Conservation (phyloP, 2,888 invertebrate species). For the Hecatera dysodea region DNA sequence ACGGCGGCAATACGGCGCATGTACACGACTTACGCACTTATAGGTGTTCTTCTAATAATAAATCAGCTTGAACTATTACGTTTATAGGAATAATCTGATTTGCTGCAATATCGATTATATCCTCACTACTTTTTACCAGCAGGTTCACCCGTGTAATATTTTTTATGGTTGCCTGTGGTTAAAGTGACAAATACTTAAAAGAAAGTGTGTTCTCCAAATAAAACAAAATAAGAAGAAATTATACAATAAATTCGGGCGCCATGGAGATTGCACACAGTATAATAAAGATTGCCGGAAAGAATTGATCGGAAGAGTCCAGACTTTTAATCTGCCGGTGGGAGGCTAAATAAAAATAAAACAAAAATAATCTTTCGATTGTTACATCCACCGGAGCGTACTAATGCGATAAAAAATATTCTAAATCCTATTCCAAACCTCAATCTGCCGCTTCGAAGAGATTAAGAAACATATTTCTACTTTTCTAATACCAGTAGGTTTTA, state of each 20-base stretch:
- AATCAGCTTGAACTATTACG: conserved; percentile 1
- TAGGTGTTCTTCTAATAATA: conserved; percentile 39
- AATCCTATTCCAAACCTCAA: not conserved
- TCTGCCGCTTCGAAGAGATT: not conserved
- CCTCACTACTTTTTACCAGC: not conserved
- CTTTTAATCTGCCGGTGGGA: too few species aligned
- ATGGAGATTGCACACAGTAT: too few species aligned
- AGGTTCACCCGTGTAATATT: not conserved
- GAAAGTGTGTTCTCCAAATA: too few species aligned
- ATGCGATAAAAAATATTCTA: not conserved
- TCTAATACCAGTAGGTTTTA: not conserved
- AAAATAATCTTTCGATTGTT: not conserved
- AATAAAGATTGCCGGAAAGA: too few species aligned
- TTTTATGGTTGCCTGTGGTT: too few species aligned
- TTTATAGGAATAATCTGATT: conserved; percentile 44
- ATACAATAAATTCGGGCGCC: too few species aligned
- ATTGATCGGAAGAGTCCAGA: too few species aligned
- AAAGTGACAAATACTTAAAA: too few species aligned
- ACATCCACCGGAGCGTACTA: not conserved
- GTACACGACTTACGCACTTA: not conserved
- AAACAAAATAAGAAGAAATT: too few species aligned
- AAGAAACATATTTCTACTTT: too few species aligned
- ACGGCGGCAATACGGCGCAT: not conserved
- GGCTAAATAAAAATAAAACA: too few species aligned
- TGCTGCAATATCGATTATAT: conserved; percentile 35